Evolutionary conservation across 2,888 invertebrate species (phyloP), one percentile per base, ranked within the genome.

Genomic region (Leptopterna dolabrata): DNA sequence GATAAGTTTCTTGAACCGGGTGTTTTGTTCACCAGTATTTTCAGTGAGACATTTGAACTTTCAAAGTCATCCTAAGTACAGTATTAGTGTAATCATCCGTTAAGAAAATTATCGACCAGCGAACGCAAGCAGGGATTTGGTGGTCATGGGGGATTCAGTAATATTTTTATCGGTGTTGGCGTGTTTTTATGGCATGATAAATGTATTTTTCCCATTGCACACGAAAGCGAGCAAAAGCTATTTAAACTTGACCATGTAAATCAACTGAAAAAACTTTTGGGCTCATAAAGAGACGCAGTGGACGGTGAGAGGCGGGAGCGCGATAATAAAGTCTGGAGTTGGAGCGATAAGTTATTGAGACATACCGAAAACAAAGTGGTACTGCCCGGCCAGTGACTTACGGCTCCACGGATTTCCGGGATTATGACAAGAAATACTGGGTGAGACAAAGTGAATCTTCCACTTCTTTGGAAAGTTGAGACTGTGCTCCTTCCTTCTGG

Each of bases 181-280:
- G n/a, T 36, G 73, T 36, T 70, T 73, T 73, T 73, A 73, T 41
- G n/a, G 29, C 73, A 36, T 73, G 73, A 73, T 36, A 73, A 73
- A 73, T 73, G 73, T 73, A 73, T 73, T 73, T 73, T 73, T 73
- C 36, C 73, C 73, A 73, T 73, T 73, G 73, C 36, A 19, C 36
- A 73, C 36, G 73, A 73, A 73, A 73, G 73, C 73, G 73, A 36
- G 41, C 36, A 73, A 73, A 73, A 73, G 73, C 73, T 73, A 73
- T 73, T 73, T 73, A 73, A 73, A 73, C 36, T 73, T 73, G 73
- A 73, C 73, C 73, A 73, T 73, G 73, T 73, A 73, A 73, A 73
- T 73, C 73, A 73, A 73, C 73, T 73, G 73, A 29, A 73, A 30
- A 73, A 73, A 73, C 36, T 73, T 73, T 36, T 13, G 19, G 73